phyloP scores from a whole-genome alignment of 2,113 vertebrate species.

The Neodontobutis hainanensis region DNA sequence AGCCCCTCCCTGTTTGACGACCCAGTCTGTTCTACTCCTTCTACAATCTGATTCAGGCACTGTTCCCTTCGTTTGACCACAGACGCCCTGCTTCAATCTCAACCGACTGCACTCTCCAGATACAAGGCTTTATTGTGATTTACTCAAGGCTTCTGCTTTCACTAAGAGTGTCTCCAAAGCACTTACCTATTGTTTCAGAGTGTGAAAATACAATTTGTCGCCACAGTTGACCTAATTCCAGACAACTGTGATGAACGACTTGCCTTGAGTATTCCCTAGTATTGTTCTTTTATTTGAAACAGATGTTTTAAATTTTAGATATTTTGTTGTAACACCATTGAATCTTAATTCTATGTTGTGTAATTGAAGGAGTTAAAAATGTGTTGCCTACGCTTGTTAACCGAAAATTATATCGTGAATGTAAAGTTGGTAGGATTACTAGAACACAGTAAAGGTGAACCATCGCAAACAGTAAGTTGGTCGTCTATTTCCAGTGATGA shows the following conservation, averaged over 20 bases:
- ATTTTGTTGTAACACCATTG: no score
- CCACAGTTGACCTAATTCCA: not conserved
- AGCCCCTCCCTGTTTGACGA: conserved; percentile 28
- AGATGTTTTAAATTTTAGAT: no score
- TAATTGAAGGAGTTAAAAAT: no score
- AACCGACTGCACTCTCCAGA: conserved; percentile 68
- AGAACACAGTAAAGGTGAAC: no score
- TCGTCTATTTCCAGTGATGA: no score
- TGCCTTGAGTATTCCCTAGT: not conserved
- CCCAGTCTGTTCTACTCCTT: conserved; percentile 22
- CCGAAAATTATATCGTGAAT: no score
- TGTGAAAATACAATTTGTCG: not conserved
- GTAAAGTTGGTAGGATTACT: no score
- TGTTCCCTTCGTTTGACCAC: conserved; percentile 29
- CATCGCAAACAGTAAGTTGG: no score
- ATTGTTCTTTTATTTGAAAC: no score
- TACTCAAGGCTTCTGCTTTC: conserved; percentile 65
- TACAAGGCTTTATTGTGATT: conserved; percentile 61
- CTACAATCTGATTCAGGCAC: conserved; percentile 49
- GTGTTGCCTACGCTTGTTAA: no score
- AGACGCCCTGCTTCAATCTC: conserved; percentile 35
- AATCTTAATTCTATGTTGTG: no score
- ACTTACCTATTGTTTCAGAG: conserved; percentile 26
- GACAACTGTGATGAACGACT: not conserved
- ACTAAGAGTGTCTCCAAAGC: conserved; percentile 22